Conservation (phyloP, 2,888 invertebrate species). For the Apeira syringaria region DNA sequence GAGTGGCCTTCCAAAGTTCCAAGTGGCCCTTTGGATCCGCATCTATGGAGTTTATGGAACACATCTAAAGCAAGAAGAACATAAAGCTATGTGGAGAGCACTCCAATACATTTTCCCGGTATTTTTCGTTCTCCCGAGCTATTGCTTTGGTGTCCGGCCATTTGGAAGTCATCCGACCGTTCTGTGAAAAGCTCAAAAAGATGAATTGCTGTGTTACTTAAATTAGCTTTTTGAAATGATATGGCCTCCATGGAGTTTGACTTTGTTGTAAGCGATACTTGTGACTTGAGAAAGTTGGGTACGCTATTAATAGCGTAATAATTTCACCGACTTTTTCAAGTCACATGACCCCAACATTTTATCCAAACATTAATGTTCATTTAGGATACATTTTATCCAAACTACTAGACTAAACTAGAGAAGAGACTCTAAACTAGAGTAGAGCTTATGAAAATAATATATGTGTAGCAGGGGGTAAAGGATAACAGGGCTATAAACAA, state of each 20-base stretch:
- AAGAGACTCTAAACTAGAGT: too few relatives aligned
- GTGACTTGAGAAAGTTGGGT: not conserved
- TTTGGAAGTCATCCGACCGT: conserved; percentile 28
- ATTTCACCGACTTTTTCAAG: too few relatives aligned
- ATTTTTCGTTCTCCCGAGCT: conserved; percentile 15
- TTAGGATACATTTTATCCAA: too few relatives aligned
- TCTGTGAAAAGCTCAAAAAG: conserved; percentile 16
- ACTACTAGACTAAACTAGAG: too few relatives aligned
- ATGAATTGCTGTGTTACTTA: conserved; percentile 15
- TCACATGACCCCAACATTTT: too few relatives aligned
- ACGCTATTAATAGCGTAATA: too few relatives aligned
- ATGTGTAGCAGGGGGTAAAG: too few relatives aligned
- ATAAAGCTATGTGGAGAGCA: conserved; percentile 32
- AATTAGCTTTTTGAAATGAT: conserved; percentile 20
- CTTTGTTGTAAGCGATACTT: conserved; percentile 6
- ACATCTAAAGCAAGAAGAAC: conserved; percentile 22
- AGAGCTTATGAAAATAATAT: too few relatives aligned
- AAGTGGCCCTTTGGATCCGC: conserved; percentile 46
- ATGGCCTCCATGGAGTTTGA: not conserved
- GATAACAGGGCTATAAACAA: too few relatives aligned
- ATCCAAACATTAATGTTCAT: too few relatives aligned
- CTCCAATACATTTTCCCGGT: conserved; percentile 41
- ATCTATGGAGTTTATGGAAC: conserved; percentile 39
- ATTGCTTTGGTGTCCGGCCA: conserved; percentile 34
- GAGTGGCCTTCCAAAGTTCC: conserved; percentile 31